These are phyloP conservation scores for Hypomecis punctinalis DNA, from an alignment of 2,888 invertebrate species.

Conservation along the genomic window DNA sequence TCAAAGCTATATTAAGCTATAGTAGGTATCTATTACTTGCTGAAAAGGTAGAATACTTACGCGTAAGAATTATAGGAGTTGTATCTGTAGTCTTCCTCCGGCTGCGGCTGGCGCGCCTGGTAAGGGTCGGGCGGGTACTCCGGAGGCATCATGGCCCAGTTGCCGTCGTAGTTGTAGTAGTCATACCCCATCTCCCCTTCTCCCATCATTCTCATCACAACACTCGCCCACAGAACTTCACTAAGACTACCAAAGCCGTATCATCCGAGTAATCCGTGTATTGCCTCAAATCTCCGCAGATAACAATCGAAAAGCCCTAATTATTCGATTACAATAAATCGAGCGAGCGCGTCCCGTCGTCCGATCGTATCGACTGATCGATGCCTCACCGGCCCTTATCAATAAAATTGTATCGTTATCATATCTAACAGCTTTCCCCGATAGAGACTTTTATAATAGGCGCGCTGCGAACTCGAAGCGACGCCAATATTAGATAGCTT, in stretches of 20 bases:
- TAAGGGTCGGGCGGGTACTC: constrained; percentile 87
- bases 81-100: constrained; percentile 89
- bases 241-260: constrained; percentile 22
- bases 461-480: constrained; percentile 57
- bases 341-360: constrained; percentile 50
- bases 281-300: constrained; percentile 55
- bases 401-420: constrained; percentile 82
- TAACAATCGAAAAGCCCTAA: constrained; percentile 51
- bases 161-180: constrained; percentile 86
- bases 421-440: constrained; percentile 82
- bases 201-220: constrained; percentile 83
- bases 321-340: constrained; percentile 50
- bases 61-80: constrained; percentile 84
- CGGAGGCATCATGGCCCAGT: constrained; percentile 89
- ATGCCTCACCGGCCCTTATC: constrained; percentile 78
- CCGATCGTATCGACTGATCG: constrained; percentile 79
- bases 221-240: constrained; percentile 46
- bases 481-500: constrained; percentile 70
- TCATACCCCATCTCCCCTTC: constrained; percentile 83
- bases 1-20: too few species aligned
- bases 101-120: constrained; percentile 69
- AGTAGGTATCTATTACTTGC: too few species aligned
- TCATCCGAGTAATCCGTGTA: constrained; percentile 29
- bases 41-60: constrained; percentile 72
- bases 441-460: constrained; percentile 75